phyloP scores from a whole-genome alignment of 1,140 invertebrate species.

The Drosophila erecta region DNA sequence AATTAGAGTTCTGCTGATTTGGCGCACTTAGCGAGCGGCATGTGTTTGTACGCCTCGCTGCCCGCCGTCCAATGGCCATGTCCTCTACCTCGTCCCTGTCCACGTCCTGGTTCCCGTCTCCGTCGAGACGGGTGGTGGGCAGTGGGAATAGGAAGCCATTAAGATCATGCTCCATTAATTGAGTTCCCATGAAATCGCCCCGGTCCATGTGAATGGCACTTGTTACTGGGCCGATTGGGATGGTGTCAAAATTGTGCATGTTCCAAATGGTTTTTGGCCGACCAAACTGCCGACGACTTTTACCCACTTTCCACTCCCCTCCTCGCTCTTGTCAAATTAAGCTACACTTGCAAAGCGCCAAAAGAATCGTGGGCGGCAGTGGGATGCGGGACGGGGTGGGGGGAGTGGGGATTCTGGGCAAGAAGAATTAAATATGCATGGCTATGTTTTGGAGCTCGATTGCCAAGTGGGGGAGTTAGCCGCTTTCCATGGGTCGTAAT shows the following conservation, averaged over 20 bases:
- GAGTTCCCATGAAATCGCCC: constrained; percentile 76
- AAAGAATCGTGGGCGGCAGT: constrained; percentile 49
- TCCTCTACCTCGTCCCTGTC: too few relatives aligned
- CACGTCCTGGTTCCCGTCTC: too few relatives aligned
- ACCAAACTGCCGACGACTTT: constrained; percentile 9
- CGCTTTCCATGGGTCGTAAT: constrained; percentile 46
- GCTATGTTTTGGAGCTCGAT: constrained; percentile 55
- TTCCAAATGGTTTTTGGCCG: constrained; percentile 71
- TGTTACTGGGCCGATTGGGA: constrained; percentile 48
- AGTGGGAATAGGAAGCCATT: constrained; percentile 73
- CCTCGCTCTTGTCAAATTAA: constrained; percentile 57
- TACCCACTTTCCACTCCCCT: not conserved
- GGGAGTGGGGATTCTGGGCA: not conserved
- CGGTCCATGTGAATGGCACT: constrained; percentile 61
- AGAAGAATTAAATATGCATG: constrained; percentile 75
- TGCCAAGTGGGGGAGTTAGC: constrained; percentile 7
- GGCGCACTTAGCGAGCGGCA: constrained; percentile 74
- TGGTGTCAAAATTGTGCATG: constrained; percentile 79
- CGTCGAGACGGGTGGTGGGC: not conserved
- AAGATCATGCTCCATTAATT: constrained; percentile 83
- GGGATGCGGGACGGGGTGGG: not conserved
- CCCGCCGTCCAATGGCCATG: not conserved
- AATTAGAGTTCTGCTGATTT: constrained; percentile 81
- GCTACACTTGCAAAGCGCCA: constrained; percentile 75
- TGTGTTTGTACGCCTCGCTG: constrained; percentile 58